Percentiles rank a stretch among this genome's conserved stretches.
phyloP scores from a whole-genome alignment of 2,888 invertebrate genomes.

The Protodeltote pygarga region DNA sequence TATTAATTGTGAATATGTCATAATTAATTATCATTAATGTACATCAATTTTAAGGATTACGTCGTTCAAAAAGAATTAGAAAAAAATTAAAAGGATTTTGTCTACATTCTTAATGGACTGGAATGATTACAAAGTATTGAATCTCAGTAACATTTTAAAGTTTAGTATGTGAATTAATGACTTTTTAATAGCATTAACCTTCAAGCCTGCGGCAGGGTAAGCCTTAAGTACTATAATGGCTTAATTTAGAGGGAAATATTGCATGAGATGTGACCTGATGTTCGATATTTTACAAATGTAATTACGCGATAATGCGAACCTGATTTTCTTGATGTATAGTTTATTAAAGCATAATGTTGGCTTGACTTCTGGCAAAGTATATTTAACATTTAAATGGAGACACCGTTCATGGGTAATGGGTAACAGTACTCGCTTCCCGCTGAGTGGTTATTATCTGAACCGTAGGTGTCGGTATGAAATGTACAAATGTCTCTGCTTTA shows the following conservation, averaged over 20 bases:
- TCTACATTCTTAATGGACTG: too few relatives aligned
- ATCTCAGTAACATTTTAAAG: slow-evolving; percentile 2
- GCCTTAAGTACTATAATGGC: slow-evolving; percentile 47
- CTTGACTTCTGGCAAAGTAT: slow-evolving; percentile 5
- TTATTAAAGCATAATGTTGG: slow-evolving; percentile 18
- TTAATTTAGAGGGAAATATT: slow-evolving; percentile 49
- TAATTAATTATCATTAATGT: too few relatives aligned
- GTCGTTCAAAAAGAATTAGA: too few relatives aligned
- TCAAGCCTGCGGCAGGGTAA: slow-evolving; percentile 47
- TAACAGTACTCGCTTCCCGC: slow-evolving; percentile 22
- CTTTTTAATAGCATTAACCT: slow-evolving; percentile 52
- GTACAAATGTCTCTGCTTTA: too few relatives aligned
- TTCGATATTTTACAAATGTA: too few relatives aligned
- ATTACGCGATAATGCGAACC: too few relatives aligned
- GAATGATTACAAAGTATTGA: background rate
- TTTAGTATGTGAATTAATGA: slow-evolving; percentile 31
- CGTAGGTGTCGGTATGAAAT: slow-evolving; percentile 5
- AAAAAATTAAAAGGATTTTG: too few relatives aligned
- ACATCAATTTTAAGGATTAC: too few relatives aligned
- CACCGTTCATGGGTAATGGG: background rate
- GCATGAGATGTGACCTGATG: slow-evolving; percentile 27
- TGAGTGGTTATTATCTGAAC: slow-evolving; percentile 24
- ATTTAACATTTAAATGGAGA: slow-evolving; percentile 16
- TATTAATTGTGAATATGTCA: slow-evolving; percentile 17
- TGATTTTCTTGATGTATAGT: slow-evolving; percentile 14